These are phyloP conservation scores for Prosopocoilus inquinatus DNA, from an alignment of 2,888 invertebrate genomes.

Conservation along the genomic window DNA sequence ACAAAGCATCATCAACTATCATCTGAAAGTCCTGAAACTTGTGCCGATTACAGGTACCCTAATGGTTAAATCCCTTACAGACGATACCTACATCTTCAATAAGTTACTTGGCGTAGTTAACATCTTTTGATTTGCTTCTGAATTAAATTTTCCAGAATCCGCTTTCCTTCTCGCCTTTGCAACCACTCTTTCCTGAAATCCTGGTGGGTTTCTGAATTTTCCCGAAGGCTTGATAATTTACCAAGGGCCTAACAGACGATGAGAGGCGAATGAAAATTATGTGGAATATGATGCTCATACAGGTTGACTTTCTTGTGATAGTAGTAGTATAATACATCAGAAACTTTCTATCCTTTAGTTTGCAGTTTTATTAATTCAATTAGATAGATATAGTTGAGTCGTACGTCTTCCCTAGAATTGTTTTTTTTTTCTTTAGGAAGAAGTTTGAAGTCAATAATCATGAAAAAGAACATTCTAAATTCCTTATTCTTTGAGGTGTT, in stretches of 20 bases:
- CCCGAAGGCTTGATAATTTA: conserved; percentile 86
- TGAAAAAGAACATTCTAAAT: too few species aligned
- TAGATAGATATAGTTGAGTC: conserved; percentile 80
- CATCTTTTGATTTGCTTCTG: conserved; percentile 91
- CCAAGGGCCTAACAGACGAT: conserved; percentile 71
- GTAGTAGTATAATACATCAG: conserved; percentile 80
- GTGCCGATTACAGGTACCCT: conserved; percentile 65
- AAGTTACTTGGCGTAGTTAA: conserved; percentile 84
- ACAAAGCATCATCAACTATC: conserved; percentile 59
- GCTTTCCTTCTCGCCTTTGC: conserved; percentile 94
- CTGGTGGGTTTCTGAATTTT: conserved; percentile 86
- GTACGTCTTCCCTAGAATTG: conserved; percentile 84
- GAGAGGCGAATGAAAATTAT: conserved; percentile 54
- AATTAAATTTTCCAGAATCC: conserved; percentile 95
- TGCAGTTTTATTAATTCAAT: conserved; percentile 91
- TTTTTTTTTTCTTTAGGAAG: too few species aligned
- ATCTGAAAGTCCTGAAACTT: conserved; percentile 76
- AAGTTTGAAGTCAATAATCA: too few species aligned
- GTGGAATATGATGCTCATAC: conserved; percentile 53
- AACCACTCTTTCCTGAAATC: conserved; percentile 89
- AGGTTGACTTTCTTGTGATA: conserved; percentile 62
- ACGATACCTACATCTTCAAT: conserved; percentile 97
- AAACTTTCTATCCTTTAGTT: conserved; percentile 87
- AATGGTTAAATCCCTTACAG: conserved; percentile 66
- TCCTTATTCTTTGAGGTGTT: too few species aligned